These are phyloP conservation scores for Babyrousa celebensis DNA, from an alignment of 2,797 vertebrate species.

Conservation along the genomic window DNA sequence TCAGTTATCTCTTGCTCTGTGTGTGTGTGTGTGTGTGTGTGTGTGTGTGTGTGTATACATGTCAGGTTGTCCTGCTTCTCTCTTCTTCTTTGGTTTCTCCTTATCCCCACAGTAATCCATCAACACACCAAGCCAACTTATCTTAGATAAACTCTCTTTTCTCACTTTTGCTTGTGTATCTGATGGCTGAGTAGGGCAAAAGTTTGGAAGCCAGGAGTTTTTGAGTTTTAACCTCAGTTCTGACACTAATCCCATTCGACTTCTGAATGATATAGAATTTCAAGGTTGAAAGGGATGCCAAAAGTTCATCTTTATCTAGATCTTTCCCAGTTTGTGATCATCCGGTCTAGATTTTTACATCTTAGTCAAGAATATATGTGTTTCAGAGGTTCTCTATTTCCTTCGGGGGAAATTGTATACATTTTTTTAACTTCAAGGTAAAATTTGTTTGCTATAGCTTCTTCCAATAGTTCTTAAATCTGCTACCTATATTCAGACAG, in stretches of 20 bases:
- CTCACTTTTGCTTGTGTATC: neutral
- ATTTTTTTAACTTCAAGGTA: neutral
- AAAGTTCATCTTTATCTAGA: neutral
- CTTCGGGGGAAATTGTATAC: neutral
- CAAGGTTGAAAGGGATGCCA: neutral
- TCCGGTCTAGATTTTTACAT: neutral
- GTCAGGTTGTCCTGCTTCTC: neutral
- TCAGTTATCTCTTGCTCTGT: neutral
- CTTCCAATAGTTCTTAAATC: neutral
- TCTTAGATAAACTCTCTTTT: neutral
- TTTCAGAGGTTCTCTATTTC: neutral
- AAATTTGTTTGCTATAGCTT: slow-evolving; percentile 12
- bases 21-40: neutral
- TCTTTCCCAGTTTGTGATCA: neutral
- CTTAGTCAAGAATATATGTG: neutral
- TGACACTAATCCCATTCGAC: neutral
- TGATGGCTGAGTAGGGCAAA: neutral
- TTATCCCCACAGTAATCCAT: neutral
- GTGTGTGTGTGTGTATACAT: neutral
- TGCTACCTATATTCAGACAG: neutral
- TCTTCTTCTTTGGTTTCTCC: neutral
- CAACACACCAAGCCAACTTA: neutral
- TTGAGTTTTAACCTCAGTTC: slow-evolving; percentile 10
- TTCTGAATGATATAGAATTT: neutral
- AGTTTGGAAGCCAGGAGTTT: neutral